Evolutionary conservation across 2,113 vertebrate genomes (phyloP).

Genomic region (Ceratotherium simum): DNA sequence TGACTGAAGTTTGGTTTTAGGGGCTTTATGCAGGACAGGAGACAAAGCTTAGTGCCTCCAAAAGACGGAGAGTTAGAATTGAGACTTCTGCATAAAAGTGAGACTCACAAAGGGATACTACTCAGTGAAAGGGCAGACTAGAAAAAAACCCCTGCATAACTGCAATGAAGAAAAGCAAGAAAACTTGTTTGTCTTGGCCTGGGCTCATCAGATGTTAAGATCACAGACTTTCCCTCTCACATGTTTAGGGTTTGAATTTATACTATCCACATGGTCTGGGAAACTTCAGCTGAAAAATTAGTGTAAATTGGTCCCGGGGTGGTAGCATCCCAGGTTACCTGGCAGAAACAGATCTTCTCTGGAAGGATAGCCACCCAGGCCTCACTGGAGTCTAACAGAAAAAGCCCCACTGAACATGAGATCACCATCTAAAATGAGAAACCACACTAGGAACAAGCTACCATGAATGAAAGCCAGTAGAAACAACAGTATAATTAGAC

Average conservation of each 20-base stretch:
- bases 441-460: neutral
- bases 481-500: neutral
- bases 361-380: neutral
- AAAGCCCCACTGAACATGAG: neutral
- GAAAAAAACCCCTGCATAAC: neutral
- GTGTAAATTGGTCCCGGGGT: neutral
- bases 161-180: conserved; percentile 23
- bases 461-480: neutral
- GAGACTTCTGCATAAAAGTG: neutral
- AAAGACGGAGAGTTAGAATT: neutral
- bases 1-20: neutral
- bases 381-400: neutral
- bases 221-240: neutral
- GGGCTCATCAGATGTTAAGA: conserved; percentile 5
- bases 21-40: neutral
- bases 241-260: conserved; percentile 41
- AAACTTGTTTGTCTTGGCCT: neutral
- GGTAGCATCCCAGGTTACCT: neutral
- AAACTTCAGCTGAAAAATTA: conserved; percentile 25
- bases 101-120: neutral
- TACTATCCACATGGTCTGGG: neutral
- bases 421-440: neutral
- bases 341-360: conserved; percentile 11
- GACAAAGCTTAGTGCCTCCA: neutral
- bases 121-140: neutral